Conservation (phyloP, 2,113 vertebrate genomes). For the Esox niger region DNA sequence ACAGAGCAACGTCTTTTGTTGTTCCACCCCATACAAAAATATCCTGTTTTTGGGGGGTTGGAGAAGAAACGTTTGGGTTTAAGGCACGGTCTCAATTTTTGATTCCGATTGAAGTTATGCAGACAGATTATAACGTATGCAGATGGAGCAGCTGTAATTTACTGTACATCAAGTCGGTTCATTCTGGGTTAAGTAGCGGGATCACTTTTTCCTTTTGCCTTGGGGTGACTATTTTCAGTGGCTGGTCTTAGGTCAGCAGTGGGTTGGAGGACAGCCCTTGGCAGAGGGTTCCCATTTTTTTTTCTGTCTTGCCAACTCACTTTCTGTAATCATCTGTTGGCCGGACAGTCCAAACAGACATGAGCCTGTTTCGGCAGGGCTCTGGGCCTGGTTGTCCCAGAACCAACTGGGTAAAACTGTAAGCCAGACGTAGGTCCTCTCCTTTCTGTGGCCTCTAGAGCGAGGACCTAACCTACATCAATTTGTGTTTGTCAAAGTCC, state of each 20-base stretch:
- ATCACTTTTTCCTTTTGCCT: not conserved
- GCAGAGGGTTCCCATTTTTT: not conserved
- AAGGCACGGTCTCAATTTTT: slow-evolving; percentile 45
- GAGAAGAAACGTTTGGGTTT: slow-evolving; percentile 52
- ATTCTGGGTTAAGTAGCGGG: slow-evolving; percentile 34
- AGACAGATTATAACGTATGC: slow-evolving; percentile 30
- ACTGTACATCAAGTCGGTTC: slow-evolving; percentile 19
- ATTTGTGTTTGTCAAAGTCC: too few relatives aligned
- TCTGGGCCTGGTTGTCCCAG: too few relatives aligned
- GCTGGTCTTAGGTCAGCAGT: not conserved
- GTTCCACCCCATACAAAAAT: slow-evolving; percentile 56
- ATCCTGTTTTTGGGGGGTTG: slow-evolving; percentile 30
- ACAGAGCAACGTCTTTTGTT: slow-evolving; percentile 30
- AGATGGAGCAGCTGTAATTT: slow-evolving; percentile 51
- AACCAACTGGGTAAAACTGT: too few relatives aligned
- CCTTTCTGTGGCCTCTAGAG: too few relatives aligned
- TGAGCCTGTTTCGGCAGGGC: too few relatives aligned
- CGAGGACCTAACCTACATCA: too few relatives aligned
- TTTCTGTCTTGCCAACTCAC: not conserved
- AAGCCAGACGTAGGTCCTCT: too few relatives aligned
- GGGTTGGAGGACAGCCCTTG: not conserved
- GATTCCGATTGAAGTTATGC: slow-evolving; percentile 42
- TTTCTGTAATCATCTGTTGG: not conserved
- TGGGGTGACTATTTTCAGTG: not conserved
- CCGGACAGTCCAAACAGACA: too few relatives aligned